Base-by-base conservation (phyloP, 2,113 vertebrate species). In the Probosciger aterrimus region DNA sequence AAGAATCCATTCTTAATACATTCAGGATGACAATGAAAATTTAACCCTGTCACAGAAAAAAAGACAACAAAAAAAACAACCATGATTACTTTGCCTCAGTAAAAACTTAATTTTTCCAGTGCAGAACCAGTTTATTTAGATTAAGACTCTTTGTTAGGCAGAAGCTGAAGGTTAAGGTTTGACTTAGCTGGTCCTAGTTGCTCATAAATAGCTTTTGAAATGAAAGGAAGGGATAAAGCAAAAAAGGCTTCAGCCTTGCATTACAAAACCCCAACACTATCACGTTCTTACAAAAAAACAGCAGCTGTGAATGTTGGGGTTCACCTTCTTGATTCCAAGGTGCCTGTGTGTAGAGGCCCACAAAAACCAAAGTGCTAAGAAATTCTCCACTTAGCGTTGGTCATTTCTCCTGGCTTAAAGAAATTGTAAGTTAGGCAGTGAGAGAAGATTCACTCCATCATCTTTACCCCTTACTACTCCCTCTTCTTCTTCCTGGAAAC, bases 141-240 rank as follows among this genome's bases (percentile, higher is more conserved):
- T 82, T 67, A 82, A 57, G 70, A 53, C n/a, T 43, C 50, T 35
- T 25, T 46, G n/a, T 43, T 53, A 86, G 62, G 67, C 37, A 83
- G 67, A 68, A 83, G 37, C 35, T 50, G 67, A 91, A 69, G 55
- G 71, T 83, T 68, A 74, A 79, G 47, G 67, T 73, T 90, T 90
- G 78, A 91, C 62, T 91, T 87, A 55, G 67, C 53, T 62, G 33
- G 71, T 67, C 53, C 53, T 49, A 60, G n/a, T 69, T 74, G 88
- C 78, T 82, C 88, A 69, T 50, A 91, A 63, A 63, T 46, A 83
- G 27, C 78, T 91, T 67, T 74, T 79, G 83, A 94, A 91, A 94
- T 79, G 41, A 94, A 91, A 86, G 37, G 83, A 59, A 50, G 27
- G 31, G 31, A 65, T 60, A 65, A 76, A 53, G 31, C 25, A 73